Evolutionary conservation across 2,888 invertebrate species (phyloP).

Genomic region (Aplocera efformata): DNA sequence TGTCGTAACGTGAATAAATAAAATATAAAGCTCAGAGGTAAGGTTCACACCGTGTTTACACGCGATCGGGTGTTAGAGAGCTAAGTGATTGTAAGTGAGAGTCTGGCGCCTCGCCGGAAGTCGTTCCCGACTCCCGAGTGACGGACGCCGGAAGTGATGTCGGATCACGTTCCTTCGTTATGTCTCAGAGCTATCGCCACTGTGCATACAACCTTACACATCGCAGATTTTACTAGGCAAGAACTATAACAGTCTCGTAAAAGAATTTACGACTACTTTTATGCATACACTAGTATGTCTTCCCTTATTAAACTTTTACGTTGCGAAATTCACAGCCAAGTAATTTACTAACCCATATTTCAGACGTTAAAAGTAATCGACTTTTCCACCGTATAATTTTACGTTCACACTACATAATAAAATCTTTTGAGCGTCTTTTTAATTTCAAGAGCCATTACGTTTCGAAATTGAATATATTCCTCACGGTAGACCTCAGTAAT

Average conservation of each 20-base stretch:
- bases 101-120: constrained; percentile 75
- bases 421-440: constrained; percentile 7
- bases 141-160: constrained; percentile 75
- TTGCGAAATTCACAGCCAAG: constrained; percentile 14
- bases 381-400: constrained; percentile 8
- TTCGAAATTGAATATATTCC: constrained; percentile 18
- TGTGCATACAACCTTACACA: constrained; percentile 31
- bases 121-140: constrained; percentile 74
- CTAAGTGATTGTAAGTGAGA: constrained; percentile 77
- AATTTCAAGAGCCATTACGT: constrained; percentile 15
- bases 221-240: constrained; percentile 23
- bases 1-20: constrained; percentile 33
- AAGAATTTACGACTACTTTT: constrained; percentile 27
- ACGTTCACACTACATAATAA: constrained; percentile 14
- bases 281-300: constrained; percentile 21
- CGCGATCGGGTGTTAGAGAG: constrained; percentile 53
- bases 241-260: constrained; percentile 25
- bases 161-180: constrained; percentile 72
- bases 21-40: constrained; percentile 27
- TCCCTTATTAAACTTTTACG: constrained; percentile 20
- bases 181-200: constrained; percentile 44
- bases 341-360: constrained; percentile 17
- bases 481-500: constrained; percentile 8
- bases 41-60: constrained; percentile 43
- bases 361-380: constrained; percentile 10